Conservation (phyloP, 2,888 invertebrate genomes). For the Ametastegia equiseti region DNA sequence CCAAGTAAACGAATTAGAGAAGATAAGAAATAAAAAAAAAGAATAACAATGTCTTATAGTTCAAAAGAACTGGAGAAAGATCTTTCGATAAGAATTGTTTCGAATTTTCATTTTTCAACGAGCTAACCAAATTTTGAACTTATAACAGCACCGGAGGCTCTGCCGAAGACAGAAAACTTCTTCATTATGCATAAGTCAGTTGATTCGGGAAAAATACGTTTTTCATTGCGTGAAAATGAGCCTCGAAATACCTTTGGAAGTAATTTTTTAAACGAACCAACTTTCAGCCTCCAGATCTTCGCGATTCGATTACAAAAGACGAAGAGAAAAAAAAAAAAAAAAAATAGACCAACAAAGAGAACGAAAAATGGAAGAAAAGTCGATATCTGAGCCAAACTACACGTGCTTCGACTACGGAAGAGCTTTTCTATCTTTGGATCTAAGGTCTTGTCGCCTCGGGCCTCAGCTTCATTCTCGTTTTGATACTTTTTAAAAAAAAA, state of each 20-base stretch:
- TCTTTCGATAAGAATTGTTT: background rate
- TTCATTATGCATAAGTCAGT: no score
- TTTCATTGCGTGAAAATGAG: background rate
- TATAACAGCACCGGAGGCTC: background rate
- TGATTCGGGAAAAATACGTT: background rate
- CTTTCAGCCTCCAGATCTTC: background rate
- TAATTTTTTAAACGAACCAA: background rate
- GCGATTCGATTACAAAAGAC: background rate
- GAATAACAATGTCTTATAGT: background rate
- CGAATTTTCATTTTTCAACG: slow-evolving; percentile 12
- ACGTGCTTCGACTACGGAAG: background rate
- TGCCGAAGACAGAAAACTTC: slow-evolving; percentile 10
- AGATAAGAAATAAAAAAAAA: background rate
- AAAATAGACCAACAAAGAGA: no score
- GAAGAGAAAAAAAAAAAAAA: no score
- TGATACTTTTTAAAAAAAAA: background rate
- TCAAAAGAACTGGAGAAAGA: background rate
- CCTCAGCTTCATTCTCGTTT: background rate
- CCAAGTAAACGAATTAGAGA: background rate
- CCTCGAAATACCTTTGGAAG: background rate
- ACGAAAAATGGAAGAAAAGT: no score
- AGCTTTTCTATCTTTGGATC: background rate
- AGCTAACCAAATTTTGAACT: background rate
- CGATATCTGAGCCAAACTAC: background rate
- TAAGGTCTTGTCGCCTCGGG: background rate